A percentile compares a stretch with the other conserved stretches of the same genome.
phyloP scores from a whole-genome alignment of 2,888 invertebrate genomes.

The Aphidoletes aphidimyza region DNA sequence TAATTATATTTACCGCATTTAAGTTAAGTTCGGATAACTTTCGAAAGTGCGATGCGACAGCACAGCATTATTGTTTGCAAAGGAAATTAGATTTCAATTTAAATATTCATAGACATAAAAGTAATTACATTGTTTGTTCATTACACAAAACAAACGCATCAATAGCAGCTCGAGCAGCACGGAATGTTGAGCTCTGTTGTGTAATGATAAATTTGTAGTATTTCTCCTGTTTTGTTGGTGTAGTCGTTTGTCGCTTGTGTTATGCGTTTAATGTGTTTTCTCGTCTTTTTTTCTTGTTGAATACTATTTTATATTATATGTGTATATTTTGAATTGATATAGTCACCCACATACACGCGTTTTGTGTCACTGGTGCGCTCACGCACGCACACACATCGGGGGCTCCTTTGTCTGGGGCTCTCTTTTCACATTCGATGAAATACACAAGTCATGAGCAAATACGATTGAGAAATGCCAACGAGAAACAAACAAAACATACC shows the following conservation, averaged over 20 bases:
- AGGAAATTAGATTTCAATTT: slow-evolving; percentile 49
- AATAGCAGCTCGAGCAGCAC: slow-evolving; percentile 5
- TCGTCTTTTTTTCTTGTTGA: too few relatives aligned
- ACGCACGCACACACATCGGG: slow-evolving; percentile 37
- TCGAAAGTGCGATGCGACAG: slow-evolving; percentile 16
- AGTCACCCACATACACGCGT: neutral
- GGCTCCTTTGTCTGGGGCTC: slow-evolving; percentile 51
- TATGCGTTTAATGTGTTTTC: too few relatives aligned
- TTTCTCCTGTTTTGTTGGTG: slow-evolving; percentile 6
- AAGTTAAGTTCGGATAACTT: slow-evolving; percentile 34
- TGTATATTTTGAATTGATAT: too few relatives aligned
- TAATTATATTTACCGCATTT: slow-evolving; percentile 30
- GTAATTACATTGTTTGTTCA: slow-evolving; percentile 38
- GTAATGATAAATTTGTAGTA: too few relatives aligned
- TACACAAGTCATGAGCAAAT: too few relatives aligned
- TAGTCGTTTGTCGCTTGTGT: too few relatives aligned
- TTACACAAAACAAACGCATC: slow-evolving; percentile 40
- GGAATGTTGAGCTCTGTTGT: slow-evolving; percentile 4
- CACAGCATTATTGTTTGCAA: slow-evolving; percentile 23
- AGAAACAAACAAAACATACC: neutral
- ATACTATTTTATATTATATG: too few relatives aligned
- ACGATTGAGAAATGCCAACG: too few relatives aligned
- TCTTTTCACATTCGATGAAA: too few relatives aligned
- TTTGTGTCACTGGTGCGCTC: slow-evolving; percentile 24
- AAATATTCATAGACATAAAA: slow-evolving; percentile 34